These are phyloP conservation scores for Caenorhabditis uteleia DNA, from an alignment of 2,888 invertebrate genomes.

Conservation along the genomic window DNA sequence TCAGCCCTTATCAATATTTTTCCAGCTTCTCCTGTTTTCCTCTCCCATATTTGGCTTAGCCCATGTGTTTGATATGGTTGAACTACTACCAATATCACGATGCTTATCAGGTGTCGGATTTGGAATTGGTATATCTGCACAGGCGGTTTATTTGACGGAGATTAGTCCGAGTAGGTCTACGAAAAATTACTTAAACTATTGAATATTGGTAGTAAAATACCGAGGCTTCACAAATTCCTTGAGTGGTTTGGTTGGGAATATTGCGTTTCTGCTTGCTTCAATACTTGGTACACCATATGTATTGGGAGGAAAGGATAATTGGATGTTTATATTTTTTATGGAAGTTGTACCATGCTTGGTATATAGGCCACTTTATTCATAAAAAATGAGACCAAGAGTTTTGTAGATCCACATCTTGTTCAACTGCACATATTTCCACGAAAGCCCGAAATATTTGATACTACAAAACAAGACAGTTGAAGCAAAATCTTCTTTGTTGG, in stretches of 20 bases:
- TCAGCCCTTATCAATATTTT: background rate
- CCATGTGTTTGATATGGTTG: constrained; percentile 25
- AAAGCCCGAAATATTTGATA: too few relatives aligned
- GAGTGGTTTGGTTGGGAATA: constrained; percentile 56
- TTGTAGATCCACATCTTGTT: too few relatives aligned
- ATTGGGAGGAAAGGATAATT: constrained; percentile 46
- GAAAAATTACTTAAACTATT: too few relatives aligned
- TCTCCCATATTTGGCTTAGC: constrained; percentile 36
- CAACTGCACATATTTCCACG: too few relatives aligned
- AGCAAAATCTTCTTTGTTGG: too few relatives aligned
- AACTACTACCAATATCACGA: constrained; percentile 52
- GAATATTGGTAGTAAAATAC: constrained; percentile 23
- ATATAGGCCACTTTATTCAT: too few relatives aligned
- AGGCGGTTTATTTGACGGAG: constrained; percentile 59
- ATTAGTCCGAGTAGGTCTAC: constrained; percentile 52
- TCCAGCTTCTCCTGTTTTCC: constrained; percentile 21
- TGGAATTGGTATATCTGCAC: constrained; percentile 57
- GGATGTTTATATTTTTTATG: constrained; percentile 56
- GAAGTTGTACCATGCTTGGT: constrained; percentile 41
- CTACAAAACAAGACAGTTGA: too few relatives aligned
- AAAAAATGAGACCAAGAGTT: too few relatives aligned
- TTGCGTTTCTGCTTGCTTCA: constrained; percentile 57
- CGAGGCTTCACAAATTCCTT: constrained; percentile 59
- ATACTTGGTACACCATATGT: constrained; percentile 51
- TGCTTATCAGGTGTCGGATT: constrained; percentile 58